Evolutionary conservation across 1,140 invertebrate genomes (phyloP), one percentile per base, ranked within the genome.

Genomic region (Nautilus pompilius): DNA sequence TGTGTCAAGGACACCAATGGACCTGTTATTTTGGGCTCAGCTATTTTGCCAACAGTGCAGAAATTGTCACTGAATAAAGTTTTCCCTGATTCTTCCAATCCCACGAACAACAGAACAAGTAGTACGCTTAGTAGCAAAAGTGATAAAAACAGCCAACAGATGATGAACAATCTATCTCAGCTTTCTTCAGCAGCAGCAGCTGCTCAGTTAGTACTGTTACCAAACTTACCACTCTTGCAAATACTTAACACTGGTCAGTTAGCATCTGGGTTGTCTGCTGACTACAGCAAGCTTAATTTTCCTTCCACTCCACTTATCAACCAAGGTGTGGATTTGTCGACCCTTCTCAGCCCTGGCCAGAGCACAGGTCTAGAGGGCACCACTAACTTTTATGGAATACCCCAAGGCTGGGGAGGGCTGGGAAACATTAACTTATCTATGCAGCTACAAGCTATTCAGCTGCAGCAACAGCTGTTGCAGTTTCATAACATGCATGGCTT

Each of bases 201-300:
- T 4, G 49, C 49, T 20, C 49, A 61, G 30, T 53, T 65, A 26
- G 22, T 65, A 15, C 34, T 65, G 2, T 33, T 73, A 28, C 72
- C 67, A 29, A 70, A 68, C 30, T 49, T 69, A 57, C 72, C 72
- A 13, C 20, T 71, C 36, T 46, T 73, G 48, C 72, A 73, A 22
- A 58, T 69, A 3, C 59, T 71, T 6, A 65, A 58, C 8, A 26
- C 63, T 28, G 49, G n/a, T 24, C n/a, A n/a, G n/a, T n/a, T n/a
- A n/a, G n/a, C n/a, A n/a, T n/a, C n/a, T n/a, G n/a, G n/a, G n/a
- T 15, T 53, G 5, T 28, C 49, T 5, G 2, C n/a, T 53, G 49
- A 53, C 15, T 53, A 53, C 22, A 53, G 29, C 26, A 53, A 53
- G 29, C 15, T 53, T 8, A 53, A 53, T 26, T 53, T 53, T 28